Conservation (phyloP, 2,888 invertebrate species). For the Pachliopta kotzebuea region DNA sequence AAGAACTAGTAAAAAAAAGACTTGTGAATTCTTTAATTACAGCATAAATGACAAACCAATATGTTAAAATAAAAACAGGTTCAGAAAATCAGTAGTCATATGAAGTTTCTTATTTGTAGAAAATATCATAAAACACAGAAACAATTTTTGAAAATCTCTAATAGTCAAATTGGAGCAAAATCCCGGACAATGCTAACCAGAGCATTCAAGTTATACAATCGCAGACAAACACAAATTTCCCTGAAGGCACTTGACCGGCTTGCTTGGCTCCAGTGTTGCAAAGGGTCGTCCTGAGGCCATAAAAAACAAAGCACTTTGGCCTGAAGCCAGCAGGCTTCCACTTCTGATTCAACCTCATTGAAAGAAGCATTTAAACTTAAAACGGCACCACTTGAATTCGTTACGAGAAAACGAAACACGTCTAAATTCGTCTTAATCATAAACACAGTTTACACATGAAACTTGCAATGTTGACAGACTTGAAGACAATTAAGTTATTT, state of each 20-base stretch:
- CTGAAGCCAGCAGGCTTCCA: slow-evolving; percentile 59
- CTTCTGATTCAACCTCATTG: slow-evolving; percentile 56
- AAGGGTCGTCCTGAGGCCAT: slow-evolving; percentile 52
- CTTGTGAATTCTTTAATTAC: no score
- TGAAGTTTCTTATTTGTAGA: neutral
- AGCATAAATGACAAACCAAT: neutral
- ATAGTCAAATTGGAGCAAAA: slow-evolving; percentile 10
- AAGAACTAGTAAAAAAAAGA: neutral
- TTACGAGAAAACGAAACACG: slow-evolving; percentile 41
- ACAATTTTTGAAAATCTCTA: neutral
- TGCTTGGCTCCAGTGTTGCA: slow-evolving; percentile 53
- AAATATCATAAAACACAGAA: neutral
- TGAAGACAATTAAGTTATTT: slow-evolving; percentile 14
- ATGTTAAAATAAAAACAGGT: neutral
- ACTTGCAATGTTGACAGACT: slow-evolving; percentile 9
- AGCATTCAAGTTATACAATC: slow-evolving; percentile 31
- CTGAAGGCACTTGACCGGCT: slow-evolving; percentile 58
- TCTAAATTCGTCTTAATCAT: slow-evolving; percentile 31
- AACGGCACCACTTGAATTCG: slow-evolving; percentile 61
- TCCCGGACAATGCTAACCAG: slow-evolving; percentile 34
- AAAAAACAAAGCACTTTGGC: slow-evolving; percentile 76
- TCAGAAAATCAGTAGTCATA: neutral
- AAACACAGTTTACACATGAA: slow-evolving; percentile 13
- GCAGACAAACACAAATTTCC: slow-evolving; percentile 46
- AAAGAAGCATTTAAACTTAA: slow-evolving; percentile 65